A percentile compares a stretch with the other conserved stretches of the same genome.
phyloP scores from a whole-genome alignment of 2,797 vertebrate genomes.

The Schizopygopsis pylzovi region DNA sequence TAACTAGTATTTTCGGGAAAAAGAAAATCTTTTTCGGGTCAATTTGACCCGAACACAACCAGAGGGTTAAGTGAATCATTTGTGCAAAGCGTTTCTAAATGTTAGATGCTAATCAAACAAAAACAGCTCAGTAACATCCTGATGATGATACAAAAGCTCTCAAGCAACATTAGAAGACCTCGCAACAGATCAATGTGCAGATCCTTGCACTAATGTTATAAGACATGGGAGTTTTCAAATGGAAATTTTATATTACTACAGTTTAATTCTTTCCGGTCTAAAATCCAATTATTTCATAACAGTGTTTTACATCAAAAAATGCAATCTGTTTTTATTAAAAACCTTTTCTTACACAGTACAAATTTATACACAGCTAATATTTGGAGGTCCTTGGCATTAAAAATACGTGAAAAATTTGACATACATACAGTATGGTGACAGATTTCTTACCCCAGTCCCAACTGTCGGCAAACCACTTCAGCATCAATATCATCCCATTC shows the following conservation, averaged over 20 bases:
- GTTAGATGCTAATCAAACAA: background rate
- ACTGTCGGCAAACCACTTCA: constrained; percentile 78
- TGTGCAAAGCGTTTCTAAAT: constrained; percentile 12
- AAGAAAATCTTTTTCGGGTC: too few species aligned
- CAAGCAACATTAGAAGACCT: background rate
- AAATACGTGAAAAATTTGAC: background rate
- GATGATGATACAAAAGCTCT: background rate
- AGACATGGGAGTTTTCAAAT: background rate
- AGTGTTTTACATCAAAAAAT: background rate
- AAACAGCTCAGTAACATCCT: background rate
- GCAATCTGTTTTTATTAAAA: background rate
- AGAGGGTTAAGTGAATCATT: background rate
- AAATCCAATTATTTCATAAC: background rate
- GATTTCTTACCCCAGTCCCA: constrained; percentile 73
- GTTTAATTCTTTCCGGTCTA: background rate
- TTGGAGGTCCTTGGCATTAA: background rate
- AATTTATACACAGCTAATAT: background rate
- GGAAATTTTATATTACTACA: background rate
- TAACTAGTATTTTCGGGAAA: too few species aligned
- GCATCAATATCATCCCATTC: constrained; percentile 78
- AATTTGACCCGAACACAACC: too few species aligned
- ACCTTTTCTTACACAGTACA: background rate
- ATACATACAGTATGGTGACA: background rate
- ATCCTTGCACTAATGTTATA: background rate
- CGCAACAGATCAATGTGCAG: background rate